Conservation (phyloP, 1,140 invertebrate species). For the Leptoteleia sp. region DNA sequence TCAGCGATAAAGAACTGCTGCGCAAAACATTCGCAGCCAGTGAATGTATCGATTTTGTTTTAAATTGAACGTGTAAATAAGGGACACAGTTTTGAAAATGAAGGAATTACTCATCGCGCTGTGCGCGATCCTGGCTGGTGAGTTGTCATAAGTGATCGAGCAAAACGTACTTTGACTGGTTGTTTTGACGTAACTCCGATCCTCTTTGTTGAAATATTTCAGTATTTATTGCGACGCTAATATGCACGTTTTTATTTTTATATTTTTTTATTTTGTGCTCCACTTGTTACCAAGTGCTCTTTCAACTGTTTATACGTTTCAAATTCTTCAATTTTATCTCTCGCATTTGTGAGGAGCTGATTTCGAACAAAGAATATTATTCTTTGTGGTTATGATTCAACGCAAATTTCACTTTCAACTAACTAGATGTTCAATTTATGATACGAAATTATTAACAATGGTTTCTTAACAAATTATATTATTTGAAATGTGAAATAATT, state of each 20-base stretch:
- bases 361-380: conserved; percentile 27
- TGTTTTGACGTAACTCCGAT: conserved; percentile 27
- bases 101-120: conserved; percentile 72
- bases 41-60: conserved; percentile 26
- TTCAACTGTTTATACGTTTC: neutral
- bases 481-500: conserved; percentile 8
- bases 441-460: neutral
- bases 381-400: conserved; percentile 17
- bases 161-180: conserved; percentile 29
- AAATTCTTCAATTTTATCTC: conserved; percentile 12
- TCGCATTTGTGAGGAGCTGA: conserved; percentile 7
- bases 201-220: conserved; percentile 44
- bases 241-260: conserved; percentile 14
- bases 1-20: conserved; percentile 2
- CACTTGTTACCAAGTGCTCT: conserved; percentile 4
- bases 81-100: conserved; percentile 66
- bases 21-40: conserved; percentile 19
- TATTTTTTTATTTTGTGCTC: too few relatives aligned
- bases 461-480: neutral
- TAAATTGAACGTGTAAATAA: conserved; percentile 17
- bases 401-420: conserved; percentile 5
- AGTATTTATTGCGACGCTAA: neutral
- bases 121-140: conserved; percentile 74
- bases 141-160: conserved; percentile 51
- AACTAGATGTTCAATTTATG: conserved; percentile 3